Conservation (phyloP, 2,113 vertebrate species). For the Rhinoptilus africanus region DNA sequence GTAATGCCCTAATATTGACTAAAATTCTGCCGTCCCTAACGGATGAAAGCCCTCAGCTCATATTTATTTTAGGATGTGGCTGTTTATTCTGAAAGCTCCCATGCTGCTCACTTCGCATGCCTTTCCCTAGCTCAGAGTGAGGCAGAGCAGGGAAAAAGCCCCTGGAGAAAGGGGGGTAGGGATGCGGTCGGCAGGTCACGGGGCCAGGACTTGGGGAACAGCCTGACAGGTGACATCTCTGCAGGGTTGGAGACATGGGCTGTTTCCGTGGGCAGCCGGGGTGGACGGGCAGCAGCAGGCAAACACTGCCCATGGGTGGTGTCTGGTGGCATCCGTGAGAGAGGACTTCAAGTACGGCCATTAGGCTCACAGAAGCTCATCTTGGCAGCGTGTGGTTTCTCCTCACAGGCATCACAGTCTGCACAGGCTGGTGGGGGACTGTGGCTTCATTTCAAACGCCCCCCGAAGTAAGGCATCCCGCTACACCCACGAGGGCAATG, state of each 20-base stretch:
- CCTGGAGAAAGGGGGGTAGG: neutral
- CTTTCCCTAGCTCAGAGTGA: neutral
- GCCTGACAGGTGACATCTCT: rapidly evolving
- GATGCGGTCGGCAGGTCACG: neutral
- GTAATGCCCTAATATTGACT: neutral
- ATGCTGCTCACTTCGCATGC: neutral
- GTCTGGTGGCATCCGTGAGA: neutral
- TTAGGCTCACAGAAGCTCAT: neutral
- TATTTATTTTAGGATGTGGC: neutral
- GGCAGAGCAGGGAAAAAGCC: neutral
- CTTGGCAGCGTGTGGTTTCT: neutral
- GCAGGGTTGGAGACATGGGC: rapidly evolving
- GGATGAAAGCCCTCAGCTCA: neutral
- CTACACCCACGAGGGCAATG: neutral
- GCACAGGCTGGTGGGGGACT: neutral
- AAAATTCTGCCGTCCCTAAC: neutral
- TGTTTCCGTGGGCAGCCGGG: neutral
- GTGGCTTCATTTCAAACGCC: rapidly evolving
- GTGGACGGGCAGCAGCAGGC: neutral
- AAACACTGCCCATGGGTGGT: neutral
- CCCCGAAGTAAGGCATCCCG: neutral
- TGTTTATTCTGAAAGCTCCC: neutral
- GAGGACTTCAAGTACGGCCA: neutral
- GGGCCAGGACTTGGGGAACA: neutral
- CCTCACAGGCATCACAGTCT: neutral